A percentile compares a stretch with the other conserved stretches of the same genome.
Conservation (phyloP, 1,140 invertebrate genomes). For the Drosophila malerkotliana region DNA sequence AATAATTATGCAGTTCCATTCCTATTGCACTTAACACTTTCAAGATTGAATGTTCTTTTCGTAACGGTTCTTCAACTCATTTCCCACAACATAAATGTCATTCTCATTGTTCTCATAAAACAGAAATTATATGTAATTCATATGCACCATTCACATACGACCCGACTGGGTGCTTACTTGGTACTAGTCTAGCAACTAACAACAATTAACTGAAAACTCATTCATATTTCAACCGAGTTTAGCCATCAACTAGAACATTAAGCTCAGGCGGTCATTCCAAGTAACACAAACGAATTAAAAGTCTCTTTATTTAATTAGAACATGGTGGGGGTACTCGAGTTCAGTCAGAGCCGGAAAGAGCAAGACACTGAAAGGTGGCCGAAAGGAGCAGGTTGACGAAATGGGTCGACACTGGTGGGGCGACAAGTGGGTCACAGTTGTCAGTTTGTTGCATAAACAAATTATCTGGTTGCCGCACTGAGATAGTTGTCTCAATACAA, state of each 20-base stretch:
- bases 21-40: conserved; percentile 55
- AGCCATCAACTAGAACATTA: conserved; percentile 38
- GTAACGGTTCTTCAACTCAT: conserved; percentile 55
- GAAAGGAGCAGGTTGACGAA: conserved; percentile 38
- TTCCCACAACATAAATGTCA: conserved; percentile 64
- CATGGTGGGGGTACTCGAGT: conserved; percentile 49
- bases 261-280: conserved; percentile 68
- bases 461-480: conserved; percentile 34
- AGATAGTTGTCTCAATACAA: conserved; percentile 18
- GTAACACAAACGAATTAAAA: conserved; percentile 63
- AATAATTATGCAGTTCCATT: conserved; percentile 31
- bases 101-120: conserved; percentile 52
- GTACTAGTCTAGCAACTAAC: conserved; percentile 22
- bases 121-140: conserved; percentile 41
- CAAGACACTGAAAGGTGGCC: conserved; percentile 4
- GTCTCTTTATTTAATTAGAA: conserved; percentile 63
- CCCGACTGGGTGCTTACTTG: conserved; percentile 7
- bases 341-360: conserved; percentile 24
- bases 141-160: conserved; percentile 46
- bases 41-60: conserved; percentile 22
- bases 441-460: conserved; percentile 36
- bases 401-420: conserved; percentile 14
- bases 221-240: conserved; percentile 20
- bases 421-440: conserved; percentile 33
- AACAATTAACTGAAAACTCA: conserved; percentile 29